Base-by-base conservation (phyloP, 2,113 vertebrate species). In the Stomatorhinus ivindoensis region DNA sequence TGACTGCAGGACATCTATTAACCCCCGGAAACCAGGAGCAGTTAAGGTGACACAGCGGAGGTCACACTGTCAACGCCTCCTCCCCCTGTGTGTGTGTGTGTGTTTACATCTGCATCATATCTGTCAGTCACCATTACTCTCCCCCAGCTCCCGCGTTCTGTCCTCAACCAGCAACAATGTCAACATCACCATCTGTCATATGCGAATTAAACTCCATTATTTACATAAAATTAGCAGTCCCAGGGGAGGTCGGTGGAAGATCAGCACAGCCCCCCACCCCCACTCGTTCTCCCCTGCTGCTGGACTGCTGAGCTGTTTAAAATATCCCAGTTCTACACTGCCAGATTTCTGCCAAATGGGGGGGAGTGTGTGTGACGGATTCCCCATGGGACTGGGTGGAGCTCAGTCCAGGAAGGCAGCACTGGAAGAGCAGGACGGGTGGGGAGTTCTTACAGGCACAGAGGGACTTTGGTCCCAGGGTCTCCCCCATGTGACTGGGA, bases 1-100 rank as follows among this genome's bases (percentile, higher is more conserved):
- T 58, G 27, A 51, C 51, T 89, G 50, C 53, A 80, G 39, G 42
- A 85, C n/a, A 61, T 80, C 88, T 42, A 89, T 89, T 89, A 89
- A 89, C 76, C 88, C 82, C 55, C 55, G 21, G 80, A 89, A 89
- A 89, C 42, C 13, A 17, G 88, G 24, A 47, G n/a, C 24, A 9
- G 51, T 89, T 84, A 39, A 89, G 51, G 53, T 58, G 42, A 27
- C 51, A 84, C 0, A 1, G 7, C 10, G 53, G 48, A 82, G 17
- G 48, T 89, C 50, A 83, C 69, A 53, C 21, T 15, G 48, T 88
- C 35, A 50, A 17, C n/a, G 39, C n/a, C n/a, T 0, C 61, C n/a
- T 65, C n/a, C 46, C 15, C 9, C 19, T 73, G 61, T 19, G 31
- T 48, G 61, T 50, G n/a, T 51, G n/a, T 9, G 87, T 51, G 31